phyloP scores from a whole-genome alignment of 1,140 invertebrate genomes.

The Drosophila neocordata region DNA sequence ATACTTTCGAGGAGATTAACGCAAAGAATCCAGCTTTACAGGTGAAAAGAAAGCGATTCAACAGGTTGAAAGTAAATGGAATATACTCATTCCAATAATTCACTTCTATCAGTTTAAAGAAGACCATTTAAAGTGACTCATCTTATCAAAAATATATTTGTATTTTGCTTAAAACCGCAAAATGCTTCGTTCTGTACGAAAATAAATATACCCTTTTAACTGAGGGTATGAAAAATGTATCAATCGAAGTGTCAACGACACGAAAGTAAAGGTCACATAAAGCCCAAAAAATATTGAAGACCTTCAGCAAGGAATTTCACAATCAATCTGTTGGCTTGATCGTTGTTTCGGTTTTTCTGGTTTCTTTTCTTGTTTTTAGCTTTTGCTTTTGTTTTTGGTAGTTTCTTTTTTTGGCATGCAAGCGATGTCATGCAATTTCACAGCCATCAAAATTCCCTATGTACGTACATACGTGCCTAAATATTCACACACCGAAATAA shows the following conservation, averaged over 20 bases:
- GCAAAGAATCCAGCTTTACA: too few relatives aligned
- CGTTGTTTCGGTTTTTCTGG: background rate
- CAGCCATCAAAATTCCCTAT: slow-evolving; percentile 27
- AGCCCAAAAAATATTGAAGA: slow-evolving; percentile 24
- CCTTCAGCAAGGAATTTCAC: slow-evolving; percentile 71
- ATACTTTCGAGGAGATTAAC: too few relatives aligned
- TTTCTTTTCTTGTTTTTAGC: background rate
- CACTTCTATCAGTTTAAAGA: background rate
- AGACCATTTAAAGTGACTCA: background rate
- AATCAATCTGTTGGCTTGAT: slow-evolving; percentile 28
- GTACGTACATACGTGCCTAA: slow-evolving; percentile 35
- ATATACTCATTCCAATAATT: too few relatives aligned
- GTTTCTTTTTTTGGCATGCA: slow-evolving; percentile 64
- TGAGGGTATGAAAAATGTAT: slow-evolving; percentile 1
- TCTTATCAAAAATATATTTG: background rate
- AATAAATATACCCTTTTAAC: background rate
- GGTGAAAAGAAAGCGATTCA: too few relatives aligned
- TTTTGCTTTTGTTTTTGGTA: background rate
- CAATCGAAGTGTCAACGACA: slow-evolving; percentile 60
- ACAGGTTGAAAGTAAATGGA: too few relatives aligned
- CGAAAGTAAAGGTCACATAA: slow-evolving; percentile 63
- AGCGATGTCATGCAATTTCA: slow-evolving; percentile 54
- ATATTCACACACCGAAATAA: slow-evolving; percentile 34
- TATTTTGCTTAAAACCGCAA: background rate
- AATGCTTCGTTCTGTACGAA: background rate